Evolutionary conservation across 35 echinoderm and acorn worm genomes (phyloP).

Genomic region (Diadema setosum): DNA sequence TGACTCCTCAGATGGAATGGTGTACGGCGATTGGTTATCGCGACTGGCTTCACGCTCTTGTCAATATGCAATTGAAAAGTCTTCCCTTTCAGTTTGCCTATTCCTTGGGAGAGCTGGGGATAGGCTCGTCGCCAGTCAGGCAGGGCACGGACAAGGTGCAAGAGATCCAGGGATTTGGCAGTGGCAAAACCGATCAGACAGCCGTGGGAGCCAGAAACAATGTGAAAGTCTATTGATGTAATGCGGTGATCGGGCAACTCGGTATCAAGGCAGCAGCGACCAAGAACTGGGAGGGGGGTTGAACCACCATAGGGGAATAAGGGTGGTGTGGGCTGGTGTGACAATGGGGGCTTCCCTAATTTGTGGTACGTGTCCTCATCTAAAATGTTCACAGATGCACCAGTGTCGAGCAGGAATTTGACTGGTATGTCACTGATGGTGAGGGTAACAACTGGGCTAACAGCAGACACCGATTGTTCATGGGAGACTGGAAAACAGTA

Average conservation of each 20-base stretch:
- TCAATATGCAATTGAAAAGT: conserved; percentile 36
- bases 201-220: background rate
- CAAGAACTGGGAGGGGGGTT: background rate
- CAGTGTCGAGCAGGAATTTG: conserved; percentile 3
- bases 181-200: conserved; percentile 8
- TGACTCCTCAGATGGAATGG: conserved; percentile 28
- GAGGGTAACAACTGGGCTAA: background rate
- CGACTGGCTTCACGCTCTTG: conserved; percentile 9
- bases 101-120: background rate
- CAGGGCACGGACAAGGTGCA: conserved; percentile 1
- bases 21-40: background rate
- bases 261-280: background rate
- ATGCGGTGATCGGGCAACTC: background rate
- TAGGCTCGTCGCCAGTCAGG: background rate
- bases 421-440: background rate
- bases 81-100: conserved; percentile 25
- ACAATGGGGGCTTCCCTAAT: background rate
- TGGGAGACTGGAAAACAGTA: background rate
- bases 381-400: background rate
- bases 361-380: background rate
- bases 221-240: background rate
- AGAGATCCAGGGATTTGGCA: background rate
- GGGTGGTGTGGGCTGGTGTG: background rate
- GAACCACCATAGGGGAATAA: background rate
- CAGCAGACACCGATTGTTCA: background rate